Evolutionary conservation across 1,140 invertebrate species (phyloP).

Genomic region (Anagrus nilaparvatae): DNA sequence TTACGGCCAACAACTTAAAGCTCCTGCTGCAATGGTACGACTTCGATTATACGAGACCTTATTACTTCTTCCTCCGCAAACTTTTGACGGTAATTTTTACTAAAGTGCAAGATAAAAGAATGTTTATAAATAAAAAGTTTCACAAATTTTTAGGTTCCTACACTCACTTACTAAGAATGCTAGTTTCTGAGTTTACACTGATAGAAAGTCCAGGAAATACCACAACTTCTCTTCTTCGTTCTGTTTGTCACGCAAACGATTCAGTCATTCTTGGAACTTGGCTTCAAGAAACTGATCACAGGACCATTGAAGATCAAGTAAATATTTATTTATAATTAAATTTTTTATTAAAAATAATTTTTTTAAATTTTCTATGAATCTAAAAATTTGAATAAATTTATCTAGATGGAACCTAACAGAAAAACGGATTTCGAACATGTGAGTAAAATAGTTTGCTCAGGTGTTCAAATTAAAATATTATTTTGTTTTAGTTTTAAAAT

Average conservation of each 20-base stretch:
- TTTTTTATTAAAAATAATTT: too few species aligned
- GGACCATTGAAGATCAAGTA: slow-evolving; percentile 96
- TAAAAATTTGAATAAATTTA: slow-evolving; percentile 16
- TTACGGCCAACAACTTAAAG: slow-evolving; percentile 89
- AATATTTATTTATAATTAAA: slow-evolving; percentile 17
- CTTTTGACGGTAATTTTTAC: slow-evolving; percentile 59
- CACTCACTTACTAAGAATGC: slow-evolving; percentile 75
- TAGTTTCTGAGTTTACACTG: slow-evolving; percentile 96
- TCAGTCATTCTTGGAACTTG: slow-evolving; percentile 78
- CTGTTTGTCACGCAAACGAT: slow-evolving; percentile 84
- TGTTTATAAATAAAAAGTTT: neutral
- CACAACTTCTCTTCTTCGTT: slow-evolving; percentile 78
- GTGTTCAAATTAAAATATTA: too few species aligned
- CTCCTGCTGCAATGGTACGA: slow-evolving; percentile 84
- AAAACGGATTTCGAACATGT: slow-evolving; percentile 53
- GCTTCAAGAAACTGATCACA: slow-evolving; percentile 92
- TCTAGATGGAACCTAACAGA: slow-evolving; percentile 66
- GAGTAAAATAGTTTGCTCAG: slow-evolving; percentile 16
- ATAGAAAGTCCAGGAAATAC: slow-evolving; percentile 92
- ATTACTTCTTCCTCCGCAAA: slow-evolving; percentile 68
- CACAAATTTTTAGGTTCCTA: slow-evolving; percentile 53
- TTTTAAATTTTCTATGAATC: slow-evolving; percentile 1
- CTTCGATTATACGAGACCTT: slow-evolving; percentile 86
- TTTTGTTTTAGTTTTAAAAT: too few species aligned
- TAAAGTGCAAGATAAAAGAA: slow-evolving; percentile 2